Percentiles rank a stretch among this genome's conserved stretches.
These are phyloP conservation scores for Coregonus ussuriensis DNA, from an alignment of 2,797 vertebrate genomes.

Conservation along the genomic window DNA sequence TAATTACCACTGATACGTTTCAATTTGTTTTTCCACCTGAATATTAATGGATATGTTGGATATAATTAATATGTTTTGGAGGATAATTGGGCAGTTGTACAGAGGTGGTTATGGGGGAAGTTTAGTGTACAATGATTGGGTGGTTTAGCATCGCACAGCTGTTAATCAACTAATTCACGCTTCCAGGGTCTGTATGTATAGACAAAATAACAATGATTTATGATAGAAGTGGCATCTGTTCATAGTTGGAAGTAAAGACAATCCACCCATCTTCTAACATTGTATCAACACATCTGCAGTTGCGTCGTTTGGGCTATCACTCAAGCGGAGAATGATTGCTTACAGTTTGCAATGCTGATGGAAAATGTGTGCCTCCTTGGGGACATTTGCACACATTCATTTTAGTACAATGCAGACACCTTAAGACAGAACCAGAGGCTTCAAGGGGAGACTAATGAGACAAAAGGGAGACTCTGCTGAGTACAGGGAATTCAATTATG, in stretches of 20 bases:
- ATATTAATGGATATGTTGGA: not conserved
- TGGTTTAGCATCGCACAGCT: not conserved
- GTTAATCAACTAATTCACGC: not conserved
- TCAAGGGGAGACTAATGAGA: not conserved
- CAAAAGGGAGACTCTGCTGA: not conserved
- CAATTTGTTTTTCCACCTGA: not conserved
- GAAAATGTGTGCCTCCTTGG: not conserved
- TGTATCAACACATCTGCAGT: not conserved
- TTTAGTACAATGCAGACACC: not conserved
- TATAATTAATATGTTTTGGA: not conserved
- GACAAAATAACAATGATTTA: not conserved
- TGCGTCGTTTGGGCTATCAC: not conserved
- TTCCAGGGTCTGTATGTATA: not conserved
- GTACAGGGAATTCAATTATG: conserved; percentile 16
- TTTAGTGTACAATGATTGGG: not conserved
- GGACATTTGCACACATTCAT: not conserved
- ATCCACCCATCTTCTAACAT: not conserved
- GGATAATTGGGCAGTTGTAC: not conserved
- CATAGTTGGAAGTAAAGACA: not conserved
- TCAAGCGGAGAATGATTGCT: not conserved
- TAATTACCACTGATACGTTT: conserved; percentile 1
- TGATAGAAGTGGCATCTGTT: not conserved
- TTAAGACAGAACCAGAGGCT: not conserved
- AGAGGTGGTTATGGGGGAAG: not conserved
- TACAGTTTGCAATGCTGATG: not conserved